phyloP scores from a whole-genome alignment of 2,888 invertebrate species.

The Chrysolina haemoptera region DNA sequence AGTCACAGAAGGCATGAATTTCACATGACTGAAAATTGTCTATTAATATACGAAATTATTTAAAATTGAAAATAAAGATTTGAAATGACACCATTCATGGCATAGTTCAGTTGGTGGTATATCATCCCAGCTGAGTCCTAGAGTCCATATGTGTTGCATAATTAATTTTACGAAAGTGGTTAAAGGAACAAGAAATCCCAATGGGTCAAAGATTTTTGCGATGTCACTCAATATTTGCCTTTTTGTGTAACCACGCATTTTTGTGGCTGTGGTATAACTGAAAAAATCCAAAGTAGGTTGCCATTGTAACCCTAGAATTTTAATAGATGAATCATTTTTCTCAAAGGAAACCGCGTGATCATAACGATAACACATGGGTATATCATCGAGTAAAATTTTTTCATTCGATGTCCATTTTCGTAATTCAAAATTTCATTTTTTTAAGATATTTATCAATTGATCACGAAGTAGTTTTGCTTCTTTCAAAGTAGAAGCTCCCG shows the following conservation, averaged over 20 bases:
- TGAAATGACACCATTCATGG: not conserved
- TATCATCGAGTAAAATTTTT: too few relatives aligned
- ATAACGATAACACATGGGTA: too few relatives aligned
- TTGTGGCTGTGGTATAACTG: not conserved
- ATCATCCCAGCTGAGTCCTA: not conserved
- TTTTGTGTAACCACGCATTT: not conserved
- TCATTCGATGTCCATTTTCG: too few relatives aligned
- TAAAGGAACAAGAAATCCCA: not conserved
- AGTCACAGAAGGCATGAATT: not conserved
- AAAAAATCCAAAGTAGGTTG: not conserved
- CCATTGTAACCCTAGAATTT: not conserved
- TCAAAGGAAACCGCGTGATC: too few relatives aligned
- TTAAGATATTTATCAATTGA: too few relatives aligned
- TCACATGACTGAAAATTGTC: not conserved
- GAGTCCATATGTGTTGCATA: not conserved
- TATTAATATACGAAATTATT: not conserved
- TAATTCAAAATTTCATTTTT: too few relatives aligned
- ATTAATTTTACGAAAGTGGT: not conserved
- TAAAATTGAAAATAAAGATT: slow-evolving; percentile 1
- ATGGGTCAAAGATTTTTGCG: not conserved
- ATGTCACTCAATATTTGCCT: not conserved
- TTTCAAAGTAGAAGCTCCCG: too few relatives aligned
- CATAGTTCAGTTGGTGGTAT: not conserved
- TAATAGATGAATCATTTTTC: too few relatives aligned
- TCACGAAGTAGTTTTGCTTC: too few relatives aligned